Percentiles rank a stretch among this genome's conserved stretches.
phyloP scores from a whole-genome alignment of 2,113 vertebrate species.

The Esox niger region DNA sequence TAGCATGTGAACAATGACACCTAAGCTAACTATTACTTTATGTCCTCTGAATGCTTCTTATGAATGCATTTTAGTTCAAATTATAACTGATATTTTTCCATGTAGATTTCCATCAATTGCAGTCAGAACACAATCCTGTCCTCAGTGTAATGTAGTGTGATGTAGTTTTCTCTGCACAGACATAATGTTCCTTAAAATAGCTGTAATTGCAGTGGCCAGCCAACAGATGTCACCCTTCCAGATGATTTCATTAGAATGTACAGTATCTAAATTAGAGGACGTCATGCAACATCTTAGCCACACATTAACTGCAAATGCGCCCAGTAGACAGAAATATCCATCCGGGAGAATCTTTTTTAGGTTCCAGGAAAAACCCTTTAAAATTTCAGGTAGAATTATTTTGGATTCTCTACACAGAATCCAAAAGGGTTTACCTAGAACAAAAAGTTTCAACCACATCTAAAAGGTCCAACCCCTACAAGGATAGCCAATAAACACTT shows the following conservation, averaged over 20 bases:
- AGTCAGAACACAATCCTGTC: background rate
- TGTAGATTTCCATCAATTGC: too few relatives aligned
- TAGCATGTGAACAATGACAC: slow-evolving; percentile 63
- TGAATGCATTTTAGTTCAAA: slow-evolving; percentile 58
- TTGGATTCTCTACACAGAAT: too few relatives aligned
- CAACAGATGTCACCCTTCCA: slow-evolving; percentile 73
- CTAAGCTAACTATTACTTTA: slow-evolving; percentile 57
- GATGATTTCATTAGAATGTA: slow-evolving; percentile 35
- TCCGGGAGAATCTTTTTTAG: too few relatives aligned
- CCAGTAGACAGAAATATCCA: too few relatives aligned
- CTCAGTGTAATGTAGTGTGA: background rate
- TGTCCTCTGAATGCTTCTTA: slow-evolving; percentile 57
- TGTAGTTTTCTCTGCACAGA: too few relatives aligned
- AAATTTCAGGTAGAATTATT: too few relatives aligned
- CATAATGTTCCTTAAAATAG: background rate
- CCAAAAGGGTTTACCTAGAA: too few relatives aligned
- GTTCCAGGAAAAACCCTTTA: too few relatives aligned
- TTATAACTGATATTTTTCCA: slow-evolving; percentile 14
- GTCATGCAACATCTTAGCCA: slow-evolving; percentile 21
- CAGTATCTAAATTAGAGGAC: slow-evolving; percentile 1
- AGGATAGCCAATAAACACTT: too few relatives aligned
- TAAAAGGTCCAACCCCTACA: too few relatives aligned
- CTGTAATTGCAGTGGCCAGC: slow-evolving; percentile 53
- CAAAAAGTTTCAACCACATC: too few relatives aligned
- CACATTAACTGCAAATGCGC: background rate